These are phyloP conservation scores for Zosterops japonicus DNA, from an alignment of 2,113 vertebrate species.

Conservation along the genomic window DNA sequence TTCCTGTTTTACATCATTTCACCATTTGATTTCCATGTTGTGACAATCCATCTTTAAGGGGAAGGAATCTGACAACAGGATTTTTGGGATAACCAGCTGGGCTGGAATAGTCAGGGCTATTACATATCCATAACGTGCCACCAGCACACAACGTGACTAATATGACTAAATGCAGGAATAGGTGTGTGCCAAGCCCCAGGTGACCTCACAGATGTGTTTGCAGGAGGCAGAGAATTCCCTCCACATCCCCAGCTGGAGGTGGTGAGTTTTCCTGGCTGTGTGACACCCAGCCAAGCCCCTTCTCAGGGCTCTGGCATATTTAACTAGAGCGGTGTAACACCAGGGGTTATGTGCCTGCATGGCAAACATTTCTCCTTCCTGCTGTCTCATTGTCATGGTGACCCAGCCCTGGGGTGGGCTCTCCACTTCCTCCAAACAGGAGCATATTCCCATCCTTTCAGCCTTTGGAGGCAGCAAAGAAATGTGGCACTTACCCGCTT, in stretches of 20 bases:
- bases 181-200: neutral
- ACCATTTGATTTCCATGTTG: neutral
- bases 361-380: slow-evolving; percentile 69
- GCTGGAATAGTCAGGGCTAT: neutral
- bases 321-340: slow-evolving; percentile 21
- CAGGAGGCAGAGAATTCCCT: neutral
- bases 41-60: neutral
- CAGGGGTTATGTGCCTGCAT: slow-evolving; percentile 57
- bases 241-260: neutral
- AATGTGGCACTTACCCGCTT: slow-evolving; percentile 75
- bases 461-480: slow-evolving; percentile 69
- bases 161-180: neutral
- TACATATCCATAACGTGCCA: neutral
- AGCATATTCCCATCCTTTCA: neutral
- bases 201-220: neutral
- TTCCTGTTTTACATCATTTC: neutral
- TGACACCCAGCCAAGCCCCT: neutral
- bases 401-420: slow-evolving; percentile 30
- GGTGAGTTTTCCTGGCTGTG: neutral
- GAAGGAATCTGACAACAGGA: neutral
- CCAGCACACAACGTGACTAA: neutral
- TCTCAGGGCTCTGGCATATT: slow-evolving; percentile 47
- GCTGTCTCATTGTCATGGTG: slow-evolving; percentile 72
- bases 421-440: neutral
- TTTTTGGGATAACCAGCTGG: neutral